Evolutionary conservation across 2,113 vertebrate species (phyloP).

Genomic region (Neodon shergylaensis): DNA sequence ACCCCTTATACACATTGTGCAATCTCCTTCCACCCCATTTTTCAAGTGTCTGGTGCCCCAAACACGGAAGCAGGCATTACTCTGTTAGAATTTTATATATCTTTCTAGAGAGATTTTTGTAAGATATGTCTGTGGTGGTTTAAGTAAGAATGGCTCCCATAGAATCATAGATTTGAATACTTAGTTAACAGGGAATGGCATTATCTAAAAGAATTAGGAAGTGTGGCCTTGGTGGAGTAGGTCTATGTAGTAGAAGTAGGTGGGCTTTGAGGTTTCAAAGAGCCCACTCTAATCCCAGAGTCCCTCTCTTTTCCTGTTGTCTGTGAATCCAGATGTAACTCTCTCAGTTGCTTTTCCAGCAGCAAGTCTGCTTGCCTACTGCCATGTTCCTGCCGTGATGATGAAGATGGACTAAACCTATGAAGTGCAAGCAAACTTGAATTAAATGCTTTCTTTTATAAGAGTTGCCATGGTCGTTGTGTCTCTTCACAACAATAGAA

Average conservation of each 20-base stretch:
- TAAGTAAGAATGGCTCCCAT: neutral
- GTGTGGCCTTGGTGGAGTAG: neutral
- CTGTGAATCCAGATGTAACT: neutral
- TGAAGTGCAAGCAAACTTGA: neutral
- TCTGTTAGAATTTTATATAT: neutral
- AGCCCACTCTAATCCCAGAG: neutral
- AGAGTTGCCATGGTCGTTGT: neutral
- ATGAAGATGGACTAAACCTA: neutral
- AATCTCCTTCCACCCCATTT: neutral
- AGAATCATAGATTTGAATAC: neutral
- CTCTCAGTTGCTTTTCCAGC: neutral
- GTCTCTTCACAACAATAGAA: neutral
- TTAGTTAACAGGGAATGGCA: too few relatives aligned
- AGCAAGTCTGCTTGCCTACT: neutral
- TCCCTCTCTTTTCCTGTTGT: neutral
- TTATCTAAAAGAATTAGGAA: neutral
- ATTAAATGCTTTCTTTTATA: neutral
- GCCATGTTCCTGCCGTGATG: neutral
- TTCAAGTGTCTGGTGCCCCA: neutral
- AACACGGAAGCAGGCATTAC: neutral
- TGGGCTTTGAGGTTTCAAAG: neutral
- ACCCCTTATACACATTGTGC: neutral
- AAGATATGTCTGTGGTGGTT: neutral
- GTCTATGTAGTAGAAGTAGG: neutral
- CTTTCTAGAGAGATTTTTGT: neutral